Base-by-base conservation (phyloP, 2,888 invertebrate genomes). In the Subacronicta megacephala region DNA sequence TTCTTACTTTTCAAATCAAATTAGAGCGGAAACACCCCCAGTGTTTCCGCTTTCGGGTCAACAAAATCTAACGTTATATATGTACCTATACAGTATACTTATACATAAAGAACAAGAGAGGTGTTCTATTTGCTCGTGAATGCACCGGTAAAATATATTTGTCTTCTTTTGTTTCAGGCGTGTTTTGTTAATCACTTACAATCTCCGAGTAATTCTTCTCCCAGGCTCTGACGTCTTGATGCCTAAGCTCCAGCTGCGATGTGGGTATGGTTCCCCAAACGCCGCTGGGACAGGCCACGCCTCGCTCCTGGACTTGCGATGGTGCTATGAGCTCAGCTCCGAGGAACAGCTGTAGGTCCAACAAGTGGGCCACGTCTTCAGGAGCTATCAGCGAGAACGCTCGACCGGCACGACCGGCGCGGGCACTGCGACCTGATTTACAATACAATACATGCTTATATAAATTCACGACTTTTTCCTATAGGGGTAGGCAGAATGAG, bases 271-370 rank as follows among this genome's bases (percentile, higher is more conserved):
- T 94, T 1, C 99, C 99, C 85, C 97, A 95, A 41, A 96, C 95
- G 4, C 96, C 96, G 76, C 96, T 95, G 29, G 95, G 93, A 54
- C 95, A 94, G 5, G 89, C 56, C 0, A 57, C 15, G 73, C 86
- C 72, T 76, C 83, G 50, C 86, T 90, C 77, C 0, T 63, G 43
- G 3, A 85, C 85, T 61, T 85, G 80, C 0, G 73, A 38, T 0
- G 94, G 85, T 0, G 89, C 80, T 13, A 91, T 82, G 31, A 96
- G 90, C 10, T 95, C 95, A 1, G 99, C 93, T 33, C 98, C 98
- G 46, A 99, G 95, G 90, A 99, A 99, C 66, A 99, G 94, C 85
- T 99, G 98, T 45, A 99, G 94, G 90, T 99, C 99, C n/a, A 99
- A 86, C 6, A 99, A 91, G 88, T 98, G 98, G 0, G 99, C 96